Percentiles rank a stretch among this genome's conserved stretches.
Evolutionary conservation across 2,888 invertebrate genomes (phyloP).

Genomic region (Pseudococcus viburni): DNA sequence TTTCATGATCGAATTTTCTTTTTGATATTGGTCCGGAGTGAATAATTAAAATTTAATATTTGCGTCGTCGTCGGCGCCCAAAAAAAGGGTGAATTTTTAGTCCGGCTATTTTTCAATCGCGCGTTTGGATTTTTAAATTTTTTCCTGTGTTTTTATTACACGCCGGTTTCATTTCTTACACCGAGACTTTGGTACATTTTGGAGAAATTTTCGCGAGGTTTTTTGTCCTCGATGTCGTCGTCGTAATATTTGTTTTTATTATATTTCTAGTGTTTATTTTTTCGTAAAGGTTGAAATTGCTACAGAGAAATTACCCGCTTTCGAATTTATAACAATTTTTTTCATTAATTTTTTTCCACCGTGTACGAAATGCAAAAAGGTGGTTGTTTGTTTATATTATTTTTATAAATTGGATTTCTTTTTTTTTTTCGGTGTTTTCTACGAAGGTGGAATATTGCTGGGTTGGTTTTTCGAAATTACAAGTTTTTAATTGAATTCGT

Average conservation of each 20-base stretch:
- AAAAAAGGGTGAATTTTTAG: not conserved
- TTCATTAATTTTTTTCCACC: constrained; percentile 7
- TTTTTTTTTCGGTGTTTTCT: not conserved
- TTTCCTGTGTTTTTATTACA: constrained; percentile 10
- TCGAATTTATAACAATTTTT: not conserved
- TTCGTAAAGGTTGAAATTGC: not conserved
- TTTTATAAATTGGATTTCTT: constrained; percentile 20
- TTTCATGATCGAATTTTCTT: constrained; percentile 44
- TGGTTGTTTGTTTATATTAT: not conserved
- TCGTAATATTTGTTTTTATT: constrained; percentile 14
- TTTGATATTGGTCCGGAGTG: constrained; percentile 33
- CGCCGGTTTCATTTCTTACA: not conserved
- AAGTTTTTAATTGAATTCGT: not conserved
- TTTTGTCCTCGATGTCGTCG: not conserved
- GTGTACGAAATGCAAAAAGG: not conserved
- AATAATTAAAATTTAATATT: constrained; percentile 40
- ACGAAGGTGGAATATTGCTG: not conserved
- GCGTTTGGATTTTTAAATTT: constrained; percentile 18
- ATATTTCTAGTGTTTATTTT: constrained; percentile 22
- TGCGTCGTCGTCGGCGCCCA: not conserved
- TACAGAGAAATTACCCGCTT: constrained; percentile 17
- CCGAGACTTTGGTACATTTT: not conserved
- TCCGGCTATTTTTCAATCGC: not conserved
- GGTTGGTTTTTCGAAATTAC: not conserved
- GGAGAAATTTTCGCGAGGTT: not conserved